Conservation (phyloP, 2,888 invertebrate species). For the Mamestra brassicae region DNA sequence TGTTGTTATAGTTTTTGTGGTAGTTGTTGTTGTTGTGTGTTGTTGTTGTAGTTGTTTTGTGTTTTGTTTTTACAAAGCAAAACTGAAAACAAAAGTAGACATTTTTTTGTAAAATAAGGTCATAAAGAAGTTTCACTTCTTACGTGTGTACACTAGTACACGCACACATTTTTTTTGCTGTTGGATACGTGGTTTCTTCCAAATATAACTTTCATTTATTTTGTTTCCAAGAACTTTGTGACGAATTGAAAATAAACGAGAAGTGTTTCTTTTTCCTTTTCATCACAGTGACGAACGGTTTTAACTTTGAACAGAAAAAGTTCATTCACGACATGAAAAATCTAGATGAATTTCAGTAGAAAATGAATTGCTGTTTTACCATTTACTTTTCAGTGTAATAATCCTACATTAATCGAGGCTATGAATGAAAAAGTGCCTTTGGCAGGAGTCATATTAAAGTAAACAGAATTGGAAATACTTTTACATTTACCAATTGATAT, state of each 20-base stretch:
- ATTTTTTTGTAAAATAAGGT: too few species aligned
- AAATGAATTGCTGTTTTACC: slow-evolving; percentile 28
- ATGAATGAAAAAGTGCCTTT: slow-evolving; percentile 13
- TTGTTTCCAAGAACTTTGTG: background rate
- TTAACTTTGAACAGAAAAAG: slow-evolving; percentile 16
- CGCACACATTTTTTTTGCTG: too few species aligned
- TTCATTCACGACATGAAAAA: slow-evolving; percentile 2
- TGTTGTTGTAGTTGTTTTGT: too few species aligned
- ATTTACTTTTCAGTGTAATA: slow-evolving; percentile 12
- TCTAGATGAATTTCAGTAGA: background rate
- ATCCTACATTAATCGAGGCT: background rate
- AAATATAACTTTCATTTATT: background rate
- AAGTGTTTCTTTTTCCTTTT: background rate
- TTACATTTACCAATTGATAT: background rate
- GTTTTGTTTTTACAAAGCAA: too few species aligned
- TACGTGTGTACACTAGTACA: too few species aligned
- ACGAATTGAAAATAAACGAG: background rate
- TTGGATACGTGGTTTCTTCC: background rate
- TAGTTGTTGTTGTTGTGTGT: too few species aligned
- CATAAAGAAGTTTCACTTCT: too few species aligned
- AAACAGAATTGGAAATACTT: background rate
- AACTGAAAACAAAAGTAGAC: too few species aligned
- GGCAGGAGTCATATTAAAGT: background rate
- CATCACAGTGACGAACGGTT: background rate
- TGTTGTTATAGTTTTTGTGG: too few species aligned